Evolutionary conservation across 1,140 invertebrate genomes (phyloP).

Genomic region (Platyura marginata): DNA sequence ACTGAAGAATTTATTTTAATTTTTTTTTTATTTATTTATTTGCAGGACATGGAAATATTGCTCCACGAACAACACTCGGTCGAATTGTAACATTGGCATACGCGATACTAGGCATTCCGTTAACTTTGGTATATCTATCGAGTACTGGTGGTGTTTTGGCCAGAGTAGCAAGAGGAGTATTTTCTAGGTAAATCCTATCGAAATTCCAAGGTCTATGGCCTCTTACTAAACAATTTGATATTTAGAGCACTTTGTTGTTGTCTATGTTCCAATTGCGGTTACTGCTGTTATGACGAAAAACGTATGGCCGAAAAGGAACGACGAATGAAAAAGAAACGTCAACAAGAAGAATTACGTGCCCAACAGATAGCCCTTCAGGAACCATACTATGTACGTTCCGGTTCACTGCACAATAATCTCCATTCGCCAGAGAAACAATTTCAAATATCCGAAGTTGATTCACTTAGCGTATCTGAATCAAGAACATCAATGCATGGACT

Average conservation of each 20-base stretch:
- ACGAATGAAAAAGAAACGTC: conserved; percentile 53
- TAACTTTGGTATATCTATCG: conserved; percentile 75
- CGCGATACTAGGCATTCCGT: conserved; percentile 74
- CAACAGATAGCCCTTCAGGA: conserved; percentile 52
- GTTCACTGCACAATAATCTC: conserved; percentile 29
- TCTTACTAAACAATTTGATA: too few species aligned
- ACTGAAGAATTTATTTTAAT: too few species aligned
- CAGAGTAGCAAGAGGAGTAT: conserved; percentile 68
- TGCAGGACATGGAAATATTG: conserved; percentile 76
- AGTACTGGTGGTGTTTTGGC: conserved; percentile 68
- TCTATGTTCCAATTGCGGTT: conserved; percentile 65
- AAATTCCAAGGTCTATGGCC: too few species aligned
- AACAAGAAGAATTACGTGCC: conserved; percentile 50
- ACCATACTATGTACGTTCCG: conserved; percentile 56
- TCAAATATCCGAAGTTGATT: conserved; percentile 32
- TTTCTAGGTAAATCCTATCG: conserved; percentile 31
- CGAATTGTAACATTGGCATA: conserved; percentile 77
- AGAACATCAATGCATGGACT: conserved; percentile 52
- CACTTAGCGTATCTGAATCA: conserved; percentile 51
- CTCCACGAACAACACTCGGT: conserved; percentile 59
- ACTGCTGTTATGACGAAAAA: conserved; percentile 68
- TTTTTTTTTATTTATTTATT: conserved; percentile 10
- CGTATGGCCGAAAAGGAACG: conserved; percentile 59
- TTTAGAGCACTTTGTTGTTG: conserved; percentile 56
- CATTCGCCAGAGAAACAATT: conserved; percentile 33